A percentile compares a stretch with the other conserved stretches of the same genome.
Conservation (phyloP, 2,113 vertebrate species). For the Phainopepla nitens region DNA sequence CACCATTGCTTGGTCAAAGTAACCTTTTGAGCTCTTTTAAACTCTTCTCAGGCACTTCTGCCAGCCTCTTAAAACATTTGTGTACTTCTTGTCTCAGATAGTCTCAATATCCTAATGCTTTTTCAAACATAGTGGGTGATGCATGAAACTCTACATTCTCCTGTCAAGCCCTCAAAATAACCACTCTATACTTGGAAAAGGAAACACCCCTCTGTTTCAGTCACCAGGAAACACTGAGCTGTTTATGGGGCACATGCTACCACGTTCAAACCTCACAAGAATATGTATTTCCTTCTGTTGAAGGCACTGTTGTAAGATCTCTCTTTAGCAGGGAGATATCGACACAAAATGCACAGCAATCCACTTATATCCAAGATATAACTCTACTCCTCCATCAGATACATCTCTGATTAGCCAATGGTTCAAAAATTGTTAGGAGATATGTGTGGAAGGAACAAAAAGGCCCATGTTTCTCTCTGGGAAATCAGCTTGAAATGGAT, state of each 20-base stretch:
- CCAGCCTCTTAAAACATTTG: neutral
- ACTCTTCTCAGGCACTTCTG: neutral
- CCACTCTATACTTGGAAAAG: slow-evolving; percentile 13
- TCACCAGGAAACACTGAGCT: neutral
- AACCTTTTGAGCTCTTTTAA: neutral
- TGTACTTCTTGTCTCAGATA: slow-evolving; percentile 14
- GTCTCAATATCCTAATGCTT: slow-evolving; percentile 33
- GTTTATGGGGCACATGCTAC: neutral
- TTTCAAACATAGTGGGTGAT: slow-evolving; percentile 26
- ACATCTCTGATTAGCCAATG: neutral
- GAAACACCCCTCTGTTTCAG: slow-evolving; percentile 30
- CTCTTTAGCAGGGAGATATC: neutral
- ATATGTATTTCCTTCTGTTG: neutral
- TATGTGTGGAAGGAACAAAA: neutral
- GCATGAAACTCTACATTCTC: slow-evolving; percentile 21
- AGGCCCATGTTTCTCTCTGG: neutral
- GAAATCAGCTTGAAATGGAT: neutral
- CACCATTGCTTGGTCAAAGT: neutral
- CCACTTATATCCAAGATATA: neutral
- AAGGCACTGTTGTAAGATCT: neutral
- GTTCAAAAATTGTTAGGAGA: neutral
- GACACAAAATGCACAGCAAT: neutral
- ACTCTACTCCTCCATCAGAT: neutral
- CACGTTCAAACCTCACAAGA: neutral
- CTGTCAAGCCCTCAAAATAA: slow-evolving; percentile 51